phyloP scores from a whole-genome alignment of 2,113 vertebrate genomes.

The Rhabdomys dilectus region DNA sequence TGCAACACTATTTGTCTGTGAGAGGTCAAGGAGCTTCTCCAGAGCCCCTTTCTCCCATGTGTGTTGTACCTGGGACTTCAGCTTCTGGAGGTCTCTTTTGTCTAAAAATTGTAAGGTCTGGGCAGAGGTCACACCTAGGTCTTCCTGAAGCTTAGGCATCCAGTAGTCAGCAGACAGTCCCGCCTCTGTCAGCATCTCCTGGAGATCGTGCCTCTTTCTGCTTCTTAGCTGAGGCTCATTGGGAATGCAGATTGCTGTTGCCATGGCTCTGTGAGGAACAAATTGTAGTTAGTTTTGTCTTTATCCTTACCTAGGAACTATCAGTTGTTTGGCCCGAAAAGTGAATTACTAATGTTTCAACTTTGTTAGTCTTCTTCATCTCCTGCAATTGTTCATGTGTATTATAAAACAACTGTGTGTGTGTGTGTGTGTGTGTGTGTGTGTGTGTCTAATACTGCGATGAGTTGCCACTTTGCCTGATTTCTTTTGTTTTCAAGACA shows the following conservation, averaged over 20 bases:
- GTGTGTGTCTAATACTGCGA: not conserved
- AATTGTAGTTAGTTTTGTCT: not conserved
- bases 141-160: constrained; percentile 67
- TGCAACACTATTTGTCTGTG: not conserved
- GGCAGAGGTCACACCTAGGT: constrained; percentile 51
- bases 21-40: constrained; percentile 52
- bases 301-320: not conserved
- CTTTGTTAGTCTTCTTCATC: not conserved
- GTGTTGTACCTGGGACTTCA: constrained; percentile 38
- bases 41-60: constrained; percentile 68
- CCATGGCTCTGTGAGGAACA: constrained; percentile 73
- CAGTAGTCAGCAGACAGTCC: constrained; percentile 69
- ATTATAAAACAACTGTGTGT: not conserved
- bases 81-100: constrained; percentile 62
- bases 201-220: constrained; percentile 26
- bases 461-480: not conserved
- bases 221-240: fast-evolving
- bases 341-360: not conserved
- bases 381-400: not conserved
- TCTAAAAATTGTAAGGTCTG: constrained; percentile 72
- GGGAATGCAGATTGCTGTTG: fast-evolving
- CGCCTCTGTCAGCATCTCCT: constrained; percentile 53
- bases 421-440: not conserved
- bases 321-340: not conserved
- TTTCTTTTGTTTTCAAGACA: not conserved